A percentile compares a stretch with the other conserved stretches of the same genome.
Evolutionary conservation across 2,113 vertebrate genomes (phyloP).

Genomic region (Mobula hypostoma): DNA sequence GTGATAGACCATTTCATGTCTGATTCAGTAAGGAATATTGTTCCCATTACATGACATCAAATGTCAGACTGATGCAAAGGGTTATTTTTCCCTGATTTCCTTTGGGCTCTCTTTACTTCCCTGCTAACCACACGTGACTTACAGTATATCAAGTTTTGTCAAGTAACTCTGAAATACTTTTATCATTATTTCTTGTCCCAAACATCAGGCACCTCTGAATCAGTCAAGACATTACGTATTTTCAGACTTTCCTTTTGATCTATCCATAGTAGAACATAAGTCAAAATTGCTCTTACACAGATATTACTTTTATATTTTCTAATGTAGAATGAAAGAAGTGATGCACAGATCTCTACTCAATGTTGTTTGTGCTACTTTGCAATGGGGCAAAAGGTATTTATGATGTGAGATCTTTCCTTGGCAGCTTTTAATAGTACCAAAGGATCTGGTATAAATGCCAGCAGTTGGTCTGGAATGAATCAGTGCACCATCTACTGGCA

Average conservation of each 20-base stretch:
- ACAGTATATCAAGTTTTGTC: neutral
- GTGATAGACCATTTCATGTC: too few relatives aligned
- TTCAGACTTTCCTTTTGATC: neutral
- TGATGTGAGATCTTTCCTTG: too few relatives aligned
- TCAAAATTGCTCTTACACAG: neutral
- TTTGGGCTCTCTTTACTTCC: neutral
- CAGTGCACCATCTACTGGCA: conserved; percentile 19
- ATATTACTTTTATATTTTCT: neutral
- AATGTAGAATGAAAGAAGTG: neutral
- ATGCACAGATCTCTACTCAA: neutral
- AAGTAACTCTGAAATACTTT: neutral
- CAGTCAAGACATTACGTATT: neutral
- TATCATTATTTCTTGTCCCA: neutral
- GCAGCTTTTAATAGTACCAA: neutral
- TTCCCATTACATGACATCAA: neutral
- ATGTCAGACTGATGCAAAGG: neutral
- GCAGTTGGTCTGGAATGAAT: neutral
- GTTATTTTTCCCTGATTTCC: neutral
- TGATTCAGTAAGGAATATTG: neutral
- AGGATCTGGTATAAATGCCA: neutral
- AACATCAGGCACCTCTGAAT: neutral
- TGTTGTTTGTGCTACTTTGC: neutral
- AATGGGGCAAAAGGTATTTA: neutral
- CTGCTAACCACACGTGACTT: neutral
- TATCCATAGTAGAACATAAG: neutral